Percentiles rank a stretch among this genome's conserved stretches.
These are phyloP conservation scores for Hystrix cristata DNA, from an alignment of 2,113 vertebrate genomes.

Conservation along the genomic window DNA sequence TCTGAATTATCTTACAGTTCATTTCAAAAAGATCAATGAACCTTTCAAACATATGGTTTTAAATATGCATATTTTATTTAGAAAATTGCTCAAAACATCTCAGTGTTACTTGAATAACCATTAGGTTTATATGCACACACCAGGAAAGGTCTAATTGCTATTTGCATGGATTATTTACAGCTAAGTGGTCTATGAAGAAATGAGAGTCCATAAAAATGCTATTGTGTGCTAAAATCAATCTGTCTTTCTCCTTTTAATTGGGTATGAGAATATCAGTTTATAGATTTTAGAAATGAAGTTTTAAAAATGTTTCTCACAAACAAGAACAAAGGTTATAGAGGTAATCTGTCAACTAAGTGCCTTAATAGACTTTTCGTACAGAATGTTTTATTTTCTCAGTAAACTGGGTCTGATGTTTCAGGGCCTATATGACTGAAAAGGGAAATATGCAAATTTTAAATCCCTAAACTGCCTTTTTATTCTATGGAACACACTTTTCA, in stretches of 20 bases:
- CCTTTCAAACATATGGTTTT: slow-evolving; percentile 58
- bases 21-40: slow-evolving; percentile 40
- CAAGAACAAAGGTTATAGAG: slow-evolving; percentile 53
- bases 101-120: slow-evolving; percentile 38
- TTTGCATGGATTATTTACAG: slow-evolving; percentile 82
- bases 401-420: not conserved
- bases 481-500: no score
- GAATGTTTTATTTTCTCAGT: not conserved
- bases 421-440: not conserved
- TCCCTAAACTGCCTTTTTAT: not conserved
- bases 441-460: not conserved
- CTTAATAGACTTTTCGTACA: not conserved
- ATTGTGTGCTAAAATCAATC: slow-evolving; percentile 77
- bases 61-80: slow-evolving; percentile 65
- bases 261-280: slow-evolving; percentile 55
- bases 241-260: slow-evolving; percentile 80
- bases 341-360: not conserved
- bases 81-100: slow-evolving; percentile 68
- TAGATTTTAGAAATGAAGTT: slow-evolving; percentile 60
- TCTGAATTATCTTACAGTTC: not conserved
- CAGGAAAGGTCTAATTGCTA: slow-evolving; percentile 77
- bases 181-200: slow-evolving; percentile 75
- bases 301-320: slow-evolving; percentile 58
- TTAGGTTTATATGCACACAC: slow-evolving; percentile 72
- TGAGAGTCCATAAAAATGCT: slow-evolving; percentile 81